These are phyloP conservation scores for Sebastiscus albofasciatus DNA, from an alignment of 2,797 vertebrate species.

Conservation along the genomic window DNA sequence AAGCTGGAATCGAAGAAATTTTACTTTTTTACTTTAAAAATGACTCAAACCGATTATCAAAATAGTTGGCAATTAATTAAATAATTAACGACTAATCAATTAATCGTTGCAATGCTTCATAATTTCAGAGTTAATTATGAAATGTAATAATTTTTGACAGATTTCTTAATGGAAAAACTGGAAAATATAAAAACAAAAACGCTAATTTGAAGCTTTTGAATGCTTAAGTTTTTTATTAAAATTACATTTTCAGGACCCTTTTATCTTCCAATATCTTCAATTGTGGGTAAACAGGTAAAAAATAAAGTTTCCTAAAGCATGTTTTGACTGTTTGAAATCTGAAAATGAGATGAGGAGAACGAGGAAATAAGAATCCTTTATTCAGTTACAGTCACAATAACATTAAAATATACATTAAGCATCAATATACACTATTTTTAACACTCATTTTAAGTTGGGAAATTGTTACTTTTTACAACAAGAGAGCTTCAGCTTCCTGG, in stretches of 20 bases:
- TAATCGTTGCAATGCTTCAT: too few species aligned
- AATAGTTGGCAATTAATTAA: too few species aligned
- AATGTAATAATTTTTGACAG: not conserved
- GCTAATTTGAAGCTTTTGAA: not conserved
- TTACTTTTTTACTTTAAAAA: too few species aligned
- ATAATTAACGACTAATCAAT: too few species aligned
- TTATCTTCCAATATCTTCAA: not conserved
- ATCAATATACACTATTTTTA: not conserved
- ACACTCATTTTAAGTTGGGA: not conserved
- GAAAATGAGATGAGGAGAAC: not conserved
- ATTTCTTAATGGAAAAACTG: not conserved
- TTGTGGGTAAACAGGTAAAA: too few species aligned
- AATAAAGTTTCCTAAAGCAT: not conserved
- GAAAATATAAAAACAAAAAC: not conserved
- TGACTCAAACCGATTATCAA: too few species aligned
- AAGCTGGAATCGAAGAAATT: too few species aligned
- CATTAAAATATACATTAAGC: not conserved
- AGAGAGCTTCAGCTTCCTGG: conserved; percentile 74
- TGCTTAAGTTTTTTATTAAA: not conserved
- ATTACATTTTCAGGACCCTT: not conserved
- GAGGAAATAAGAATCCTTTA: conserved; percentile 5
- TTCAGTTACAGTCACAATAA: not conserved
- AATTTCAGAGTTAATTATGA: not conserved
- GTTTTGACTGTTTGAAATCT: not conserved
- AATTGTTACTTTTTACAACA: conserved; percentile 46